These are phyloP conservation scores for Pomatorhinus ruficollis DNA, from an alignment of 2,113 vertebrate species.

Conservation along the genomic window DNA sequence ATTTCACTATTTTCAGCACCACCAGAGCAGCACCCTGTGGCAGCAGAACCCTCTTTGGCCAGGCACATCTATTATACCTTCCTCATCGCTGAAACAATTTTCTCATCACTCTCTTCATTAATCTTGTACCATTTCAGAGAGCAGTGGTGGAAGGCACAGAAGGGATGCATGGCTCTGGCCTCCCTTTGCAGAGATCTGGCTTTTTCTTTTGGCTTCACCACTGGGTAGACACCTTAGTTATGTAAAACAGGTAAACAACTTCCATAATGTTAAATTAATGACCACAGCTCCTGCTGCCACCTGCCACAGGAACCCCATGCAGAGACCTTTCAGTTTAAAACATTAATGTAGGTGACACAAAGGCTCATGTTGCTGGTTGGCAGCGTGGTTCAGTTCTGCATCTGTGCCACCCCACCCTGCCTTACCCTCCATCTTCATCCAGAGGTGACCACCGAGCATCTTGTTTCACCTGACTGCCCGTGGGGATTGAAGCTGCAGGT, in stretches of 20 bases:
- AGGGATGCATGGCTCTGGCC: neutral
- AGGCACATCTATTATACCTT: neutral
- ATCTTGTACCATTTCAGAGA: neutral
- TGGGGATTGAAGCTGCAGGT: neutral
- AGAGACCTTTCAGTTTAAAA: conserved; percentile 25
- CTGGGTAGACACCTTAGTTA: neutral
- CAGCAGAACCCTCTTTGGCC: neutral
- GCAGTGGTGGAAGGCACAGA: neutral
- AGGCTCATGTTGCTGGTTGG: neutral
- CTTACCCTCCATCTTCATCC: neutral
- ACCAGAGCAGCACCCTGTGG: neutral
- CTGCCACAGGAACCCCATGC: neutral
- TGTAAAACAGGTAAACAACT: neutral
- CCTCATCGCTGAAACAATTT: neutral
- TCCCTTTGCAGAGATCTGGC: neutral
- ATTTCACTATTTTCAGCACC: neutral
- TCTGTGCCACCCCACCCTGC: neutral
- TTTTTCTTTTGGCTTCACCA: neutral
- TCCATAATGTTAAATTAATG: conserved; percentile 6
- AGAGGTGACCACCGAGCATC: rapidly evolving
- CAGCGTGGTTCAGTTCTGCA: neutral
- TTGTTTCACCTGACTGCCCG: rapidly evolving
- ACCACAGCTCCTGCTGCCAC: neutral
- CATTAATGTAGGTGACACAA: neutral
- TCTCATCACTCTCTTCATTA: neutral